phyloP scores from a whole-genome alignment of 2,797 vertebrate species.

The Loris lydekkerianus region DNA sequence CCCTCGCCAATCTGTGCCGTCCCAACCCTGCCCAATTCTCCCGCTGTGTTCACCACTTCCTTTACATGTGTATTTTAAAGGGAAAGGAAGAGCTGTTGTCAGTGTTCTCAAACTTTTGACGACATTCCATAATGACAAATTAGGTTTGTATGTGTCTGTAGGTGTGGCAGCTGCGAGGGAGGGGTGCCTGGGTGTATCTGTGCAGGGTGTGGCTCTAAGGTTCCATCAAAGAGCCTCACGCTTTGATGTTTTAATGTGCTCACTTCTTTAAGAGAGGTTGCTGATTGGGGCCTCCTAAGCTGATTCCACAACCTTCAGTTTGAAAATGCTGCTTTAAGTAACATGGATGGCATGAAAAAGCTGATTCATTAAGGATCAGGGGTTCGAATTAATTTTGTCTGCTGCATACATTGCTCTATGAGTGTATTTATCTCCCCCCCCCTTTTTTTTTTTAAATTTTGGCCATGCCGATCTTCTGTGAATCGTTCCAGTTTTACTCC shows the following conservation, averaged over 20 bases:
- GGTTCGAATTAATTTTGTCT: not conserved
- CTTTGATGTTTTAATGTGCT: not conserved
- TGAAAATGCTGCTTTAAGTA: not conserved
- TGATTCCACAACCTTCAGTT: not conserved
- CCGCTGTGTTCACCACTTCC: fast-evolving
- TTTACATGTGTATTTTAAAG: not conserved
- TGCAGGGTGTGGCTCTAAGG: too few species aligned
- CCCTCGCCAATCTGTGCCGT: too few species aligned
- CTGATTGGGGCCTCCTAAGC: not conserved
- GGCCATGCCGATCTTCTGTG: too few species aligned
- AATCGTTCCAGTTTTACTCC: too few species aligned
- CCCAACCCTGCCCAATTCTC: not conserved
- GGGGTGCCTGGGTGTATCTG: not conserved
- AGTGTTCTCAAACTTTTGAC: not conserved
- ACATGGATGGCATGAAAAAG: not conserved
- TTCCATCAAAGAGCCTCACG: too few species aligned
- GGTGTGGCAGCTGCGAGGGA: too few species aligned
- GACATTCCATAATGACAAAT: too few species aligned
- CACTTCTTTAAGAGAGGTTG: not conserved
- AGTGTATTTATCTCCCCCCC: too few species aligned
- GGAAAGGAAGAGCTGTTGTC: not conserved
- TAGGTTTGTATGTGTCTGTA: not conserved
- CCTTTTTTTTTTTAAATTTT: too few species aligned
- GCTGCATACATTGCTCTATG: too few species aligned
- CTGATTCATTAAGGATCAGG: not conserved